Conservation (phyloP, 1,140 invertebrate species). For the Anastatus disparis region DNA sequence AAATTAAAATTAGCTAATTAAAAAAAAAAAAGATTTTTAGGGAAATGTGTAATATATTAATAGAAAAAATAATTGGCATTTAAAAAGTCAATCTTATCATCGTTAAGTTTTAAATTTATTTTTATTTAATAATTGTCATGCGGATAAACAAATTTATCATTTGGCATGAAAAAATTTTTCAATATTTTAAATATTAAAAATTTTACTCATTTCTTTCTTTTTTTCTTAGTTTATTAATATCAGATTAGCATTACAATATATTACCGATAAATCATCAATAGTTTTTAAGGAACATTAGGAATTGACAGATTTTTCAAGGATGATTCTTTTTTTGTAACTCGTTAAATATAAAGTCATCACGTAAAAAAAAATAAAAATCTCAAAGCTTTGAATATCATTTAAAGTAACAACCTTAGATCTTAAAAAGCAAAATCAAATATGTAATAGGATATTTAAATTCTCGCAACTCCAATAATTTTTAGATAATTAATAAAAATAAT, state of each 20-base stretch:
- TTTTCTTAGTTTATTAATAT: too few relatives aligned
- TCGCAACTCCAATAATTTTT: neutral
- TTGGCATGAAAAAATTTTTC: too few relatives aligned
- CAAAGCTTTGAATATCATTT: too few relatives aligned
- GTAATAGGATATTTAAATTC: neutral
- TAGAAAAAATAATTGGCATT: neutral
- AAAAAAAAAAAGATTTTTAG: neutral
- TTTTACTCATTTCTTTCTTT: too few relatives aligned
- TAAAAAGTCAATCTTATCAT: too few relatives aligned
- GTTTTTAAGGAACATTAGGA: slow-evolving; percentile 6
- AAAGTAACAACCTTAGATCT: neutral
- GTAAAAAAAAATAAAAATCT: neutral
- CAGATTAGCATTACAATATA: neutral
- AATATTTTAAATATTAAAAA: too few relatives aligned
- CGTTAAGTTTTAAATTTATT: too few relatives aligned
- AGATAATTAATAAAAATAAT: neutral
- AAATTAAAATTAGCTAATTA: slow-evolving; percentile 11
- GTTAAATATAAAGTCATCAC: too few relatives aligned
- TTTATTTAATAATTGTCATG: too few relatives aligned
- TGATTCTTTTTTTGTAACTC: neutral
- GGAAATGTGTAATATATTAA: neutral
- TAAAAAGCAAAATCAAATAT: neutral
- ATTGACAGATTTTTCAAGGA: slow-evolving; percentile 14
- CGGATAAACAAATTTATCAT: neutral
- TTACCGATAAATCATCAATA: neutral